These are phyloP conservation scores for Drosophila flavopinicola DNA, from an alignment of 2,888 invertebrate species.

Conservation along the genomic window DNA sequence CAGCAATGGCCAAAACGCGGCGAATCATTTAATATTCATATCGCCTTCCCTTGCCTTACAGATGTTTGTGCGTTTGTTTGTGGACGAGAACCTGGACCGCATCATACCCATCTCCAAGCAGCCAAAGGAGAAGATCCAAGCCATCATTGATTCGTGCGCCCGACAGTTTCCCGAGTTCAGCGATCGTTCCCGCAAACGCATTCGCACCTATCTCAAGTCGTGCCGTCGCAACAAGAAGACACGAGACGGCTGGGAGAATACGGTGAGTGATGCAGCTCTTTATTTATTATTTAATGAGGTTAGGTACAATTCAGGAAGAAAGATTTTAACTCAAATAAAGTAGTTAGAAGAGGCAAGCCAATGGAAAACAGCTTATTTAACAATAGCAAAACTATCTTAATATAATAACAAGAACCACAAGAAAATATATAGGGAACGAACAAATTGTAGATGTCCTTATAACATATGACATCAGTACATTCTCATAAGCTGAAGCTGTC, in stretches of 20 bases:
- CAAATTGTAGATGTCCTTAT: no score
- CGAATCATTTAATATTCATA: background rate
- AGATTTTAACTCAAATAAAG: no score
- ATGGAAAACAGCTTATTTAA: no score
- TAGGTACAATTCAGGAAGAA: no score
- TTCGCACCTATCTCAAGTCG: constrained; percentile 97
- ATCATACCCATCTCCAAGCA: constrained; percentile 99
- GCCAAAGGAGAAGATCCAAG: constrained; percentile 98
- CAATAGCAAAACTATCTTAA: no score
- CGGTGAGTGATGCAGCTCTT: constrained; percentile 87
- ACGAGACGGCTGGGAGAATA: constrained; percentile 94
- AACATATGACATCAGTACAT: no score
- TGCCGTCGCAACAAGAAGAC: constrained; percentile 97
- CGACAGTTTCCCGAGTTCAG: constrained; percentile 98
- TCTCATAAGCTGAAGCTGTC: no score
- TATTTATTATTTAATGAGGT: no score
- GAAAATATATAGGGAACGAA: no score
- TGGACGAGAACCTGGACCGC: constrained; percentile 97
- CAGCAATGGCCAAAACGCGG: background rate
- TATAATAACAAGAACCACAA: no score
- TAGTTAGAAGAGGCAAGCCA: no score
- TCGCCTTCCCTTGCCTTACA: constrained; percentile 83
- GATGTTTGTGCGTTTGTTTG: constrained; percentile 99
- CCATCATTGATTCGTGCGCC: constrained; percentile 98
- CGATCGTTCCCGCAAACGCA: constrained; percentile 96